A percentile compares a stretch with the other conserved stretches of the same genome.
Conservation (phyloP, 2,888 invertebrate species). For the Sisyra terminalis region DNA sequence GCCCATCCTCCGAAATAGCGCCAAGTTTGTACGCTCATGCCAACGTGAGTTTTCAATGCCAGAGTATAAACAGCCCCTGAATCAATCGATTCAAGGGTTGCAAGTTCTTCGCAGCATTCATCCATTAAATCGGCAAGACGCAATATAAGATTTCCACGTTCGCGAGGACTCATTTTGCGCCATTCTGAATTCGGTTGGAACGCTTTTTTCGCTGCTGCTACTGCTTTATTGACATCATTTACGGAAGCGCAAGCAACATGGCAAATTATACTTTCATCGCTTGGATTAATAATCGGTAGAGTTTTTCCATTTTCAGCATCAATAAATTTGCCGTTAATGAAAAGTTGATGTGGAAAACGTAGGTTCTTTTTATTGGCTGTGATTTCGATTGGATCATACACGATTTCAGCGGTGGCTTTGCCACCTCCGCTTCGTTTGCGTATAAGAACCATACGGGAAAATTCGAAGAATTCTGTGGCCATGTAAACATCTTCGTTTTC, state of each 20-base stretch:
- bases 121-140: conserved; percentile 90
- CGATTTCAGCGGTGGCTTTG: conserved; percentile 32
- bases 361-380: conserved; percentile 71
- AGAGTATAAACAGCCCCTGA: conserved; percentile 95
- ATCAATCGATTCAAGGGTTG: conserved; percentile 85
- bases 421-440: conserved; percentile 36
- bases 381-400: conserved; percentile 60
- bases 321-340: conserved; percentile 81
- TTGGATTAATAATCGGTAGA: conserved; percentile 62
- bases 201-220: conserved; percentile 71
- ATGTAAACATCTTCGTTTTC: conserved; percentile 87
- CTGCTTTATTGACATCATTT: conserved; percentile 77
- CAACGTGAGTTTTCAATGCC: conserved; percentile 89
- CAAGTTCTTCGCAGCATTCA: conserved; percentile 82
- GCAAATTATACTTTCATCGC: conserved; percentile 66
- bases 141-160: conserved; percentile 68
- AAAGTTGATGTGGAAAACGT: conserved; percentile 76
- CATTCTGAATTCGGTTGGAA: conserved; percentile 72
- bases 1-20: conserved; percentile 94
- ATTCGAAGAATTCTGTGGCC: conserved; percentile 78
- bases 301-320: conserved; percentile 52
- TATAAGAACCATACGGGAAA: conserved; percentile 48
- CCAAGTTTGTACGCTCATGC: conserved; percentile 97
- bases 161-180: conserved; percentile 87
- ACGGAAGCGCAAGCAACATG: conserved; percentile 49